Conservation (phyloP, 2,797 vertebrate genomes). For the Pelochelys cantorii region DNA sequence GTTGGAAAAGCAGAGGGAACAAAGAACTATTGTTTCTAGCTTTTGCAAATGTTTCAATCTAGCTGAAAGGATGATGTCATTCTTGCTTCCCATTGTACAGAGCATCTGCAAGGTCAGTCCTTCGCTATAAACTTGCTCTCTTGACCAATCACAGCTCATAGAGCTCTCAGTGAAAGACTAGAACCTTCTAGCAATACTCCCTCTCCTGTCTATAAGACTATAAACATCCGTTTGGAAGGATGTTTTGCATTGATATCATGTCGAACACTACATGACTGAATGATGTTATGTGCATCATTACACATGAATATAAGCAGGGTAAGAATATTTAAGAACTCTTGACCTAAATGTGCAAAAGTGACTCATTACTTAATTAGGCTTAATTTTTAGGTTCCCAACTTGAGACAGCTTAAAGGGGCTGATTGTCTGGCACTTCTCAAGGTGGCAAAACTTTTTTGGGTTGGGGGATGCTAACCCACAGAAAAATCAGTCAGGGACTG, state of each 20-base stretch:
- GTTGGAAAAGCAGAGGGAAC: not conserved
- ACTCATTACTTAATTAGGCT: conserved; percentile 6
- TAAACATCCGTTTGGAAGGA: not conserved
- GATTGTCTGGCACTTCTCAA: not conserved
- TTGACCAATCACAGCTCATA: not conserved
- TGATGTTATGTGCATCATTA: not conserved
- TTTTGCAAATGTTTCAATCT: not conserved
- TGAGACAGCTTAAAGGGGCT: not conserved
- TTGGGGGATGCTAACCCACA: too few relatives aligned
- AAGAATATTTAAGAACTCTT: not conserved
- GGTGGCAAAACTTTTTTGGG: not conserved
- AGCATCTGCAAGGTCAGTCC: not conserved
- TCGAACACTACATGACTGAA: not conserved
- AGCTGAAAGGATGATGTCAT: not conserved
- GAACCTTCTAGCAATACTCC: not conserved
- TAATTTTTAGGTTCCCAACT: not conserved
- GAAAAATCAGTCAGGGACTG: too few relatives aligned
- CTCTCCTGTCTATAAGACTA: not conserved
- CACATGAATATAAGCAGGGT: not conserved
- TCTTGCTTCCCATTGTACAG: not conserved
- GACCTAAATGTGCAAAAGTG: not conserved
- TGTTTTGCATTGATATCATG: fast-evolving
- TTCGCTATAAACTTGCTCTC: conserved; percentile 41
- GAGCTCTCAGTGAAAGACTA: not conserved
- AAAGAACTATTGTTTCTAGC: not conserved